Base-by-base conservation (phyloP, 1,140 invertebrate genomes). In the Scaptodrosophila lebanonensis region DNA sequence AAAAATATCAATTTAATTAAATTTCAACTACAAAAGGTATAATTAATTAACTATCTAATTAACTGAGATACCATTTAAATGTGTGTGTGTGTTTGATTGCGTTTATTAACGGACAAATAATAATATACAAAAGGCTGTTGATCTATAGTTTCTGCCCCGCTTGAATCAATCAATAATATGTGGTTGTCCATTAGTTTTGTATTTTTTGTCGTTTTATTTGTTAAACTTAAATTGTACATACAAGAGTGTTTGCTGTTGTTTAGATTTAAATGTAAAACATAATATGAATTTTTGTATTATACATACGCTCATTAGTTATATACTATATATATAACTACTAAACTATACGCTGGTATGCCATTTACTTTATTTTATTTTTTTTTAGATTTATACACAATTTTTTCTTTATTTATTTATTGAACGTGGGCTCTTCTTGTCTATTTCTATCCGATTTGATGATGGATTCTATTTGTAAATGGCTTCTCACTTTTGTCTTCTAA, bases 1-100 rank as follows among this genome's bases (percentile, higher is more conserved):
- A 62, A 61, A 56, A 50, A 57, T 57, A 57, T 29, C 39, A 62
- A 62, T 57, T 57, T 57, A 62, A 43, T 63, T 79, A 72, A 77
- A 77, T 77, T 25, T 77, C 65, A 68, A 66, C 75, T 79, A 79
- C 51, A 73, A 66, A 79, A 52, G 66, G 40, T 62, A 29, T 58
- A 75, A 66, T 79, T 43, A 79, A 66, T 79, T 79, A 82, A 66
- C 66, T 79, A 82, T 52, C 75, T 79, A 79, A 79, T 66, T 82
- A 79, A 75, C 75, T 79, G 75, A 79, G 75, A 79, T 79, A 79
- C 75, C 65, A 45, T 82, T 77, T 47, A 38, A 29, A 53, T 32
- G 16, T 42, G 35, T n/a, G n/a, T n/a, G n/a, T n/a, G n/a, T n/a
- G n/a, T n/a, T n/a, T n/a, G n/a, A n/a, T n/a, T n/a, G n/a, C n/a